Percentiles rank a stretch among this genome's conserved stretches.
phyloP scores from a whole-genome alignment of 2,888 invertebrate species.

The Biston stratarius region DNA sequence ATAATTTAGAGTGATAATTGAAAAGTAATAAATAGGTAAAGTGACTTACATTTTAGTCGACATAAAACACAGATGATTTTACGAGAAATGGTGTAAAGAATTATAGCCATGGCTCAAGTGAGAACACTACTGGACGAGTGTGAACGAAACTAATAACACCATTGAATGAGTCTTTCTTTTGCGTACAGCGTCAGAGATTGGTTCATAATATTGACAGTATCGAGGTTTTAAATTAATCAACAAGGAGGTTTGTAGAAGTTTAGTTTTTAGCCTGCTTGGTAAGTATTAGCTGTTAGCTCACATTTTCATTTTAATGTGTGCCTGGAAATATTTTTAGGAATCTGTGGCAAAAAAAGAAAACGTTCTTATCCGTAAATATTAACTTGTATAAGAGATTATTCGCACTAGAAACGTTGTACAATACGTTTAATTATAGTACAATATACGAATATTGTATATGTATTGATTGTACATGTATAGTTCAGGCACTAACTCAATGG shows the following conservation, averaged over 20 bases:
- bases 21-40: conserved; percentile 24
- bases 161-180: conserved; percentile 33
- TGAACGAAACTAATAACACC: conserved; percentile 38
- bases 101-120: conserved; percentile 36
- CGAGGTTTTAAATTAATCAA: conserved; percentile 18
- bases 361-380: too few species aligned
- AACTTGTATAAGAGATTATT: too few species aligned
- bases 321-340: too few species aligned
- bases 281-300: neutral
- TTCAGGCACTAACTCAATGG: too few species aligned
- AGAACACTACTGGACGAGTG: conserved; percentile 27
- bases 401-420: too few species aligned
- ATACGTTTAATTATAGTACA: too few species aligned
- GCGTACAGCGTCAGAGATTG: conserved; percentile 29
- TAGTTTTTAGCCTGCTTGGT: neutral
- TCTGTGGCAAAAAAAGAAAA: too few species aligned
- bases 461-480: too few species aligned
- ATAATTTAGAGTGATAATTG: conserved; percentile 30
- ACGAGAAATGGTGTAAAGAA: conserved; percentile 31
- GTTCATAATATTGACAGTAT: conserved; percentile 46
- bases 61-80: conserved; percentile 32
- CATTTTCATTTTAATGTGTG: too few species aligned
- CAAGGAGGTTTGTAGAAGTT: conserved; percentile 10
- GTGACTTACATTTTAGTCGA: conserved; percentile 46
- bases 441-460: too few species aligned